Evolutionary conservation across 2,888 invertebrate species (phyloP).

Genomic region (Lampropteryx suffumata): DNA sequence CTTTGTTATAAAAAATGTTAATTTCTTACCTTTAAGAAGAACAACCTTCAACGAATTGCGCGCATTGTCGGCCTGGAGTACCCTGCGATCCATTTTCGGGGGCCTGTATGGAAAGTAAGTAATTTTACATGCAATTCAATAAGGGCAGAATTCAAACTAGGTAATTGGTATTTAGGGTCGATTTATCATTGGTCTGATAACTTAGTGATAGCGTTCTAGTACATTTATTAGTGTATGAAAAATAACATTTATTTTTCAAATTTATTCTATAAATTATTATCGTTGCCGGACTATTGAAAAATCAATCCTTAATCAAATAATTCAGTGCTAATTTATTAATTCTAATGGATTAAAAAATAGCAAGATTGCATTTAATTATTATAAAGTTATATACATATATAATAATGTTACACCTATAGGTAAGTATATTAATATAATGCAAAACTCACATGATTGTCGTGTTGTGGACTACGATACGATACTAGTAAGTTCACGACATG

Average conservation of each 20-base stretch:
- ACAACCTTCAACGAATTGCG: constrained; percentile 80
- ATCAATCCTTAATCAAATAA: constrained; percentile 21
- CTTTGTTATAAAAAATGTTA: too few relatives aligned
- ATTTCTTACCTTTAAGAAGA: constrained; percentile 37
- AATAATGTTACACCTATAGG: too few relatives aligned
- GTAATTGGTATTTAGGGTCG: constrained; percentile 9
- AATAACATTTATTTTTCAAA: too few relatives aligned
- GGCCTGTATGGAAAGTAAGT: constrained; percentile 92
- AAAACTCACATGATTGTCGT: constrained; percentile 49
- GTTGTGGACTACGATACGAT: constrained; percentile 65
- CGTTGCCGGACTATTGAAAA: too few relatives aligned
- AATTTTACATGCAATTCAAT: constrained; percentile 12
- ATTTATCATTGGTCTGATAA: too few relatives aligned
- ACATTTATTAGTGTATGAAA: too few relatives aligned
- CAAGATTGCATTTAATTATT: constrained; percentile 20
- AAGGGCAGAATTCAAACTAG: background rate
- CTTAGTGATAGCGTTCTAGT: too few relatives aligned
- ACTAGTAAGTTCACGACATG: constrained; percentile 64
- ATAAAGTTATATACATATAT: constrained; percentile 20
- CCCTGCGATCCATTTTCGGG: constrained; percentile 91
- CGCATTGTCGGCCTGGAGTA: constrained; percentile 90
- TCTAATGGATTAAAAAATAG: constrained; percentile 3
- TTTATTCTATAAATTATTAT: too few relatives aligned
- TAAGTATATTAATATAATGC: too few relatives aligned
- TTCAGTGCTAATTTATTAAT: constrained; percentile 37